These are phyloP conservation scores for Eurytoma adleriae DNA, from an alignment of 2,888 invertebrate genomes.

Conservation along the genomic window DNA sequence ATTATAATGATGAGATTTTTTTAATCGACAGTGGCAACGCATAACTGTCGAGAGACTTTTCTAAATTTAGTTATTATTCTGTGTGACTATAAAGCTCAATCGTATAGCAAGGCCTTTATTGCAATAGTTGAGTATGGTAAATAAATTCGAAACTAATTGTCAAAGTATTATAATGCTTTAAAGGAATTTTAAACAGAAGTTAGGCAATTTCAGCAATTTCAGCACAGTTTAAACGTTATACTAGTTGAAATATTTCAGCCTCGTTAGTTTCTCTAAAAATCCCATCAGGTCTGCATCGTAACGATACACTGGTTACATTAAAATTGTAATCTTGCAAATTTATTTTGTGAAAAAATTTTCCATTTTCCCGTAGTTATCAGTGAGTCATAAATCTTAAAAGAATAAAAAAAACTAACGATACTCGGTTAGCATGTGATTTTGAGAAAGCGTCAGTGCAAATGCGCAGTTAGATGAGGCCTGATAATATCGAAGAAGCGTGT, in stretches of 20 bases:
- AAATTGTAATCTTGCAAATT: neutral
- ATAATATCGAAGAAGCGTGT: constrained; percentile 45
- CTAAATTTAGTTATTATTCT: too few species aligned
- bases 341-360: neutral
- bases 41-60: too few species aligned
- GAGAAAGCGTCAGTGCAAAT: constrained; percentile 4
- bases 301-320: neutral
- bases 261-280: too few species aligned
- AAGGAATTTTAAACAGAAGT: too few species aligned
- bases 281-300: too few species aligned
- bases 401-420: neutral
- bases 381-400: neutral
- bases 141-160: neutral
- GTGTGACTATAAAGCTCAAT: neutral
- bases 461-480: constrained; percentile 6
- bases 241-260: too few species aligned
- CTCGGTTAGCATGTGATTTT: neutral
- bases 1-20: too few species aligned
- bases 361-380: neutral
- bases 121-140: neutral
- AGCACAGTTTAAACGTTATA: too few species aligned
- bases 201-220: too few species aligned
- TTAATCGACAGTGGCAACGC: too few species aligned
- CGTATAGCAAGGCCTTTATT: neutral
- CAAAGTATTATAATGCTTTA: too few species aligned